phyloP scores from a whole-genome alignment of 2,797 vertebrate species.

The Crocidura indochinensis region DNA sequence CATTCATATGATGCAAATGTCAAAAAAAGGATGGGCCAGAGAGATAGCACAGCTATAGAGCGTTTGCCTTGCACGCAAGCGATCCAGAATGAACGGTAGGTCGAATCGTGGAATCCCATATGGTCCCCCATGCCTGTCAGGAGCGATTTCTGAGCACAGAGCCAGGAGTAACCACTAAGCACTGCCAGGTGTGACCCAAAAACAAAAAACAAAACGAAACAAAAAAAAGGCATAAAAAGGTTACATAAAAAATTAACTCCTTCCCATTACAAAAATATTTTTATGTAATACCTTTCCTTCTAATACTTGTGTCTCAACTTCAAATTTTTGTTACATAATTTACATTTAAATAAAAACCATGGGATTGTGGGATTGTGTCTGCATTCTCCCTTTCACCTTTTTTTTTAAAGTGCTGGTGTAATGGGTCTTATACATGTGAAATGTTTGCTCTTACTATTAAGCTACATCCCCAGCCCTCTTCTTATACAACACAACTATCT shows the following conservation, averaged over 20 bases:
- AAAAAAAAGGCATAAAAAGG: too few species aligned
- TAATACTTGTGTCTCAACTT: not conserved
- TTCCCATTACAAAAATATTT: slow-evolving; percentile 51
- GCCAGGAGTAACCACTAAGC: too few species aligned
- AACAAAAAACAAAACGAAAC: not conserved
- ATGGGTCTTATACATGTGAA: slow-evolving; percentile 27
- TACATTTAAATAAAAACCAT: slow-evolving; percentile 18
- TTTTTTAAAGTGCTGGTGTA: not conserved
- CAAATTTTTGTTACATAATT: slow-evolving; percentile 49
- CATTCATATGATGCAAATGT: slow-evolving; percentile 40
- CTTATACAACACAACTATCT: slow-evolving; percentile 48
- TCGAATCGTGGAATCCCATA: too few species aligned
- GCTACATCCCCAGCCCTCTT: not conserved
- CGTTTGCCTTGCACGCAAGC: too few species aligned
- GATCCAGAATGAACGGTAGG: too few species aligned
- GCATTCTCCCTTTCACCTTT: slow-evolving; percentile 31
- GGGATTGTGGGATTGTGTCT: not conserved
- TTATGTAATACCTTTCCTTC: slow-evolving; percentile 41
- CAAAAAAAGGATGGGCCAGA: slow-evolving; percentile 9
- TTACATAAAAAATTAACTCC: not conserved
- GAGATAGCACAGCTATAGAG: too few species aligned
- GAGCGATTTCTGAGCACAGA: too few species aligned
- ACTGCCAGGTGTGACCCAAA: too few species aligned
- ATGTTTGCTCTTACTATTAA: not conserved
- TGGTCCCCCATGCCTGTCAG: too few species aligned